Evolutionary conservation across 1,140 invertebrate species (phyloP), one percentile per base, ranked within the genome.

Genomic region (Drosophila erecta): DNA sequence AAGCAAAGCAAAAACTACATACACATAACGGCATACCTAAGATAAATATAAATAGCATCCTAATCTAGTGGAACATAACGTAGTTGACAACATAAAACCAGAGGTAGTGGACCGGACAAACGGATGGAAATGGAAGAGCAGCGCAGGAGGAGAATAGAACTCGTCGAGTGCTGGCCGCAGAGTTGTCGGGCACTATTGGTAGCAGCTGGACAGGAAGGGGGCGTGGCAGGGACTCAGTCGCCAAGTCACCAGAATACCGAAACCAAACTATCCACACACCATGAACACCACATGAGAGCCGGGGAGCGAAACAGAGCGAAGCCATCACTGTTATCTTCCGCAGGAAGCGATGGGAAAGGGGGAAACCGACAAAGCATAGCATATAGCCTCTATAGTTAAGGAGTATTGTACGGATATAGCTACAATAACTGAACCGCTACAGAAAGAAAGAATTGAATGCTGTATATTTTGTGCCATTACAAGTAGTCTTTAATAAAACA

Each of bases 391-490:
- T 49, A 53, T 51, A 75, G 50, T 58, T 79, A 79, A 79, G 58
- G 66, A 62, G 38, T 44, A 62, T 43, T 62, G 59, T 54, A 62
- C 59, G 49, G 49, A 61, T 53, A 43, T 17, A 33, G 66, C 44
- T 70, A 70, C 64, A 54, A 69, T 67, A 56, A 56, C 66, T 57
- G 49, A 64, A 55, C 38, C 60, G 53, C 54, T 35, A 69, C 46
- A 77, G 55, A 77, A 77, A 62, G 49, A 75, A 33, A 51, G 70
- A 71, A 81, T 53, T 59, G 51, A 90, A 81, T 73, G 87, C 76
- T 90, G 87, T 89, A 90, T 84, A 90, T 87, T 84, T 90, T 83
- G 87, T 90, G 87, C 87, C 87, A 87, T 90, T 90, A 87, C 59
- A 66, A 79, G 81, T 87, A 87, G 84, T 83, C 61, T 76, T 69